These are phyloP conservation scores for Planiliza haematocheilus DNA, from an alignment of 2,113 vertebrate genomes.

Conservation along the genomic window DNA sequence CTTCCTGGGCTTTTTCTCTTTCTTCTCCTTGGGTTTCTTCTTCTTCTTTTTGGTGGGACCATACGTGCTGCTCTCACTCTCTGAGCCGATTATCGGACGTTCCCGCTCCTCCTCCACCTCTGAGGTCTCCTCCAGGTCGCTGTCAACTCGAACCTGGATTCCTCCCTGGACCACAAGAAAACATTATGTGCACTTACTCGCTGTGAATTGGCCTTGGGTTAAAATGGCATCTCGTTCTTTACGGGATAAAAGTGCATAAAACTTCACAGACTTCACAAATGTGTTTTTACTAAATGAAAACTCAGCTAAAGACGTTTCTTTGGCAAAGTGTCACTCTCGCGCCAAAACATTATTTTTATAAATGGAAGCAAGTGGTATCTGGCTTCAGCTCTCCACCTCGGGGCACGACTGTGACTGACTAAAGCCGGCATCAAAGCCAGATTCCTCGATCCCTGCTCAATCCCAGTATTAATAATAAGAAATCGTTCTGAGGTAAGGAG, in stretches of 20 bases:
- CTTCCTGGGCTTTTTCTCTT: constrained; percentile 91
- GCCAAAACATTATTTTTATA: constrained; percentile 48
- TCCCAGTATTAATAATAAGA: no score
- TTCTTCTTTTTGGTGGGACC: constrained; percentile 95
- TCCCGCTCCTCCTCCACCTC: constrained; percentile 89
- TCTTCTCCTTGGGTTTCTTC: constrained; percentile 96
- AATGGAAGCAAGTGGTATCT: constrained; percentile 39
- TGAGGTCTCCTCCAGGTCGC: constrained; percentile 89
- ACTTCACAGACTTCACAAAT: not conserved
- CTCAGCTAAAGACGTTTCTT: not conserved
- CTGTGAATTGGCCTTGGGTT: not conserved
- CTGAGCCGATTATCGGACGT: constrained; percentile 85
- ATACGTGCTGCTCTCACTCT: constrained; percentile 93
- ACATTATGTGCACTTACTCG: not conserved
- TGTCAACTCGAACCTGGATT: constrained; percentile 78
- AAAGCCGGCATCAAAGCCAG: constrained; percentile 38
- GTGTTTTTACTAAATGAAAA: constrained; percentile 30
- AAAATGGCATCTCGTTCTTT: not conserved
- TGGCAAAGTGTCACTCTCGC: constrained; percentile 15
- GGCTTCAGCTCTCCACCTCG: constrained; percentile 14
- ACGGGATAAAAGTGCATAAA: not conserved
- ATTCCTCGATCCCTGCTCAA: not conserved
- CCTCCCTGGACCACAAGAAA: constrained; percentile 33
- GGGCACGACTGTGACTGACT: constrained; percentile 29
- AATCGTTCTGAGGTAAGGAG: no score